These are phyloP conservation scores for Centruroides sculpturatus DNA, from an alignment of 1,140 invertebrate genomes.

Conservation along the genomic window DNA sequence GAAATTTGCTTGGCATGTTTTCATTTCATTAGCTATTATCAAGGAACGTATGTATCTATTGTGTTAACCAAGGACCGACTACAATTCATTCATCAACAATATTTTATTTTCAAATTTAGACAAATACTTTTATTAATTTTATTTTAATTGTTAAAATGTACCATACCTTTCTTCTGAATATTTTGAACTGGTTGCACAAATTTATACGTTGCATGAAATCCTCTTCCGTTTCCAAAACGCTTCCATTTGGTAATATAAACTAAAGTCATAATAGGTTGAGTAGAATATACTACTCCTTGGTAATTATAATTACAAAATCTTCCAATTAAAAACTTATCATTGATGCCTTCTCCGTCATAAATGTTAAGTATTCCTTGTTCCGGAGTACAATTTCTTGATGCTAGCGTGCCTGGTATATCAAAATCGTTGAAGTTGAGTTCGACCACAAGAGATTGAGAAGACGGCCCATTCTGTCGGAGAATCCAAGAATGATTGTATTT, in stretches of 20 bases:
- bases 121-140: too few relatives aligned
- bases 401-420: conserved; percentile 17
- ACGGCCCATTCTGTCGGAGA: not conserved
- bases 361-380: conserved; percentile 14
- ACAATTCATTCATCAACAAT: too few relatives aligned
- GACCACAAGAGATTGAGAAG: conserved; percentile 9
- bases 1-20: too few relatives aligned
- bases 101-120: too few relatives aligned
- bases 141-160: too few relatives aligned
- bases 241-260: conserved; percentile 12
- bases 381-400: conserved; percentile 15
- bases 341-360: conserved; percentile 6
- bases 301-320: conserved; percentile 20
- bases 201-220: conserved; percentile 19
- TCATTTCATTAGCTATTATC: too few relatives aligned
- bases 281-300: conserved; percentile 16
- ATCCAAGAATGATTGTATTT: conserved; percentile 17
- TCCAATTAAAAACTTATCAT: conserved; percentile 6
- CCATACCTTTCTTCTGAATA: too few relatives aligned
- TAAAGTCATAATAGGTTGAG: conserved; percentile 8
- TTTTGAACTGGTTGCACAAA: not conserved
- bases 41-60: too few relatives aligned
- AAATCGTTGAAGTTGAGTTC: conserved; percentile 22
- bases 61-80: too few relatives aligned
- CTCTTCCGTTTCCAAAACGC: conserved; percentile 21